Evolutionary conservation across 2,113 vertebrate genomes (phyloP).

Genomic region (Cricetomys ansorgei): DNA sequence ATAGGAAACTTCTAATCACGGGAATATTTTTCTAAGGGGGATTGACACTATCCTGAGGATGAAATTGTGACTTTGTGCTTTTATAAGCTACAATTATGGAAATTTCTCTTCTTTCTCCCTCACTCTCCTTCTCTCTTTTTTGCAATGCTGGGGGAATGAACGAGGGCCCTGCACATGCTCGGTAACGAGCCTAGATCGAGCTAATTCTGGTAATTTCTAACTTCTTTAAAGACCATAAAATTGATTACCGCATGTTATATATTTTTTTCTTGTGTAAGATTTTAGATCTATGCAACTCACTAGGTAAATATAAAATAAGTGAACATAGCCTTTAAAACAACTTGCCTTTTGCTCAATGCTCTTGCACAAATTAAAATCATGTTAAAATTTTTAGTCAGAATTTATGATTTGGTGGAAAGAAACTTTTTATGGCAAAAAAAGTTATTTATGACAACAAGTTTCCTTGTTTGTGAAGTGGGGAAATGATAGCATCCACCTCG

Average conservation of each 20-base stretch:
- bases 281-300: neutral
- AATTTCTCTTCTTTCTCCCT: neutral
- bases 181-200: neutral
- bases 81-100: neutral
- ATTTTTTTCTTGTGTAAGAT: neutral
- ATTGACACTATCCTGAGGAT: conserved; percentile 22
- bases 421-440: neutral
- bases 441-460: too few relatives aligned
- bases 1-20: neutral
- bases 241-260: neutral
- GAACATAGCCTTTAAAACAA: neutral
- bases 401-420: neutral
- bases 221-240: conserved; percentile 25
- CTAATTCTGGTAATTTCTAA: neutral
- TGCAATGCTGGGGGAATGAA: neutral
- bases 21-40: neutral
- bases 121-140: too few relatives aligned
- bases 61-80: conserved; percentile 3
- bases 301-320: conserved; percentile 20
- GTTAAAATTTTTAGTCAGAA: neutral
- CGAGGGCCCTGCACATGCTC: neutral
- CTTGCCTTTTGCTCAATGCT: neutral
- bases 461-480: conserved; percentile 11
- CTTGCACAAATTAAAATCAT: neutral
- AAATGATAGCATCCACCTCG: neutral